Conservation (phyloP, 2,888 invertebrate species). For the Rhorus exstirpatorius region DNA sequence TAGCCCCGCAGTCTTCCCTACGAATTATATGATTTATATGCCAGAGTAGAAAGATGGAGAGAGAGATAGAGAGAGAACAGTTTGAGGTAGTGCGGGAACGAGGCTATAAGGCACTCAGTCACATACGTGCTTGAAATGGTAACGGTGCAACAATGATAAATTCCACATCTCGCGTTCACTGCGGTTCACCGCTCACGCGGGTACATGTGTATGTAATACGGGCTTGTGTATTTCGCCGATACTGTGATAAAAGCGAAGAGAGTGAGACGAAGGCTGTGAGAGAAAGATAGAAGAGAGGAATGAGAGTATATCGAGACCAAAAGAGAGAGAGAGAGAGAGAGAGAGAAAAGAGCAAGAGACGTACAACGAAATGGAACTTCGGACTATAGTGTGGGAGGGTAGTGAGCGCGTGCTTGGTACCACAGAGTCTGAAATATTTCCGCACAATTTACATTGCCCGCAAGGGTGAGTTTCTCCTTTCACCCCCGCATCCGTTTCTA, state of each 20-base stretch:
- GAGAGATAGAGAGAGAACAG: slow-evolving; percentile 33
- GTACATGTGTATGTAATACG: slow-evolving; percentile 12
- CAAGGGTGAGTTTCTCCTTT: slow-evolving; percentile 71
- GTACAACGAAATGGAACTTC: slow-evolving; percentile 22
- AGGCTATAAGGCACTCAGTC: slow-evolving; percentile 77
- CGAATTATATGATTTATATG: background rate
- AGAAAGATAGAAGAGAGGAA: slow-evolving; percentile 22
- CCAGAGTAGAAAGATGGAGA: slow-evolving; percentile 11
- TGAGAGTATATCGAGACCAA: slow-evolving; percentile 7
- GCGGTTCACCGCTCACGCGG: slow-evolving; percentile 57
- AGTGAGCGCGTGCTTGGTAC: slow-evolving; percentile 54
- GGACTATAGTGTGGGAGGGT: slow-evolving; percentile 32
- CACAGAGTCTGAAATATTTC: slow-evolving; percentile 79
- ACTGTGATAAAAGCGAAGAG: slow-evolving; percentile 75
- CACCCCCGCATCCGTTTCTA: slow-evolving; percentile 61
- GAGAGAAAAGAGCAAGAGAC: slow-evolving; percentile 37
- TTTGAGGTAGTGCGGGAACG: slow-evolving; percentile 56
- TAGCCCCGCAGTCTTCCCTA: background rate
- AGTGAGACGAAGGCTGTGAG: slow-evolving; percentile 33
- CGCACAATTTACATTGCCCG: slow-evolving; percentile 80
- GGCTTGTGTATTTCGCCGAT: slow-evolving; percentile 76
- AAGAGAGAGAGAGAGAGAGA: slow-evolving; percentile 35
- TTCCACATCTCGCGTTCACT: slow-evolving; percentile 71
- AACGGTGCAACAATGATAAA: slow-evolving; percentile 80
- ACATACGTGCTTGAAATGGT: slow-evolving; percentile 80